Conservation (phyloP, 1,140 invertebrate species). For the Scaptomyza graminum region DNA sequence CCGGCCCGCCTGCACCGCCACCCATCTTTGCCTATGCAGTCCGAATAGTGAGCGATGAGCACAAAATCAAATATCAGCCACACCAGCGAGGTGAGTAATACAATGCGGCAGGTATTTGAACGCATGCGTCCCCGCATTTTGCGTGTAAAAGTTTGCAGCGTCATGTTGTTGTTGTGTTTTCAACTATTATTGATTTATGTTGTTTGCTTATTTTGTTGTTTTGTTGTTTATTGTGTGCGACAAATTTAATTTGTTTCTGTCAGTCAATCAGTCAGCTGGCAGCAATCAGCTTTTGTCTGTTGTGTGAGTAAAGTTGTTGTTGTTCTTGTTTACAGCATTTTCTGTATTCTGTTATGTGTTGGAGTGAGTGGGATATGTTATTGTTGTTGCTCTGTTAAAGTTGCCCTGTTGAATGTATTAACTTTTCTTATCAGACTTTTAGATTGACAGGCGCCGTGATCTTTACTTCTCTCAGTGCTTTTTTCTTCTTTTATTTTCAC, state of each 20-base stretch:
- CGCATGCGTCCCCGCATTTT: conserved; percentile 94
- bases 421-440: conserved; percentile 72
- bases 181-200: conserved; percentile 25
- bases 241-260: conserved; percentile 43
- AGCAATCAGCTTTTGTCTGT: conserved; percentile 47
- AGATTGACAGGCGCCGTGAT: conserved; percentile 37
- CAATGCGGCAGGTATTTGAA: conserved; percentile 97
- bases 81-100: conserved; percentile 96
- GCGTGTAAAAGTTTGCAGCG: conserved; percentile 84
- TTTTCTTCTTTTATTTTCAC: background rate
- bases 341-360: conserved; percentile 37
- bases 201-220: conserved; percentile 15
- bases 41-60: conserved; percentile 96
- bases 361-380: conserved; percentile 39
- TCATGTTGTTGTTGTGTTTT: conserved; percentile 53
- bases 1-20: conserved; percentile 87
- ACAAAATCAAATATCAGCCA: conserved; percentile 97
- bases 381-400: conserved; percentile 24
- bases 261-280: conserved; percentile 29
- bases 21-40: conserved; percentile 90
- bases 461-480: conserved; percentile 9
- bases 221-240: conserved; percentile 16
- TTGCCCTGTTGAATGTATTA: conserved; percentile 30
- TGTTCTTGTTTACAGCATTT: conserved; percentile 18
- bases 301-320: conserved; percentile 2